These are phyloP conservation scores for Drosophila busckii DNA, from an alignment of 1,140 invertebrate genomes.

Conservation along the genomic window DNA sequence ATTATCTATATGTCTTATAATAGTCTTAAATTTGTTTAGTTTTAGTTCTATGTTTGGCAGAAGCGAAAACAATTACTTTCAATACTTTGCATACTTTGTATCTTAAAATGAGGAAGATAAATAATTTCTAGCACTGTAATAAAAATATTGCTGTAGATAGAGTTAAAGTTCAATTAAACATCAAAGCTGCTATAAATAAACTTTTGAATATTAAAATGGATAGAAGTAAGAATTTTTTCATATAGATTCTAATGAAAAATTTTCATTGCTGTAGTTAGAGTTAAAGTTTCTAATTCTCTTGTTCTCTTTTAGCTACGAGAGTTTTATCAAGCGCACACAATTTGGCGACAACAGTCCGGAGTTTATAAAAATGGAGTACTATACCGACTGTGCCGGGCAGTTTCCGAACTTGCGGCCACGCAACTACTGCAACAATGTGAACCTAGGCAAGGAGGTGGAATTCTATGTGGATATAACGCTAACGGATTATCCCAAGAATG, in stretches of 20 bases:
- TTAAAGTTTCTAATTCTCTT: neutral
- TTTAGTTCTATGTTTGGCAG: too few species aligned
- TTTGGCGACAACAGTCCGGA: constrained; percentile 80
- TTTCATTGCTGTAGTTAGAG: rapidly evolving
- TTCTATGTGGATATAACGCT: constrained; percentile 82
- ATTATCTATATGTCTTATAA: too few species aligned
- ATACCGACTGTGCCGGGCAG: constrained; percentile 81
- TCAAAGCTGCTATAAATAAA: too few species aligned
- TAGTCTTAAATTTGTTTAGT: too few species aligned
- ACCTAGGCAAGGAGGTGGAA: constrained; percentile 80
- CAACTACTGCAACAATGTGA: constrained; percentile 81
- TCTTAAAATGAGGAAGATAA: too few species aligned
- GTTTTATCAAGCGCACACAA: constrained; percentile 81
- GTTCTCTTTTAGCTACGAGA: constrained; percentile 79
- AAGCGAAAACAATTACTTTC: too few species aligned
- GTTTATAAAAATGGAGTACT: constrained; percentile 81
- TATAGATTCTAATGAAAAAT: too few species aligned
- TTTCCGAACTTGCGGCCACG: constrained; percentile 61
- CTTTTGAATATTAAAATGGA: rapidly evolving
- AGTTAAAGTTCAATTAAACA: too few species aligned
- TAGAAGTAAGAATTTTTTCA: too few species aligned
- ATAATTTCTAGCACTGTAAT: too few species aligned
- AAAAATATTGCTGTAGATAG: too few species aligned
- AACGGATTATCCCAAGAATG: constrained; percentile 79
- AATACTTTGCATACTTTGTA: too few species aligned